phyloP scores from a whole-genome alignment of 2,888 invertebrate genomes.

The Didymodactylos carnosus region DNA sequence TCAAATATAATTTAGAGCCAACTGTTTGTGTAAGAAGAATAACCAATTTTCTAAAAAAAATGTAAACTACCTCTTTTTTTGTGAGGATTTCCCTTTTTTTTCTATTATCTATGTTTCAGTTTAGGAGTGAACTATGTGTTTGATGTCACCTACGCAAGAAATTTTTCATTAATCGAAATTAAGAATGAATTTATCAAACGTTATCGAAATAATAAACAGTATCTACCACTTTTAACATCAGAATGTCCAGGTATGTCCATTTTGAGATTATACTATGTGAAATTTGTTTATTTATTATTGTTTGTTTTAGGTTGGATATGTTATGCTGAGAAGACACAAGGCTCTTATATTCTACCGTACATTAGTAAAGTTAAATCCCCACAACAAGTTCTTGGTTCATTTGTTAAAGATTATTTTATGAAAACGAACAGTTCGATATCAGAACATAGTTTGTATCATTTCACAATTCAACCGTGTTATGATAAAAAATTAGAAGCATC shows the following conservation, averaged over 20 bases:
- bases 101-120: constrained; percentile 10
- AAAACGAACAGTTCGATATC: too few species aligned
- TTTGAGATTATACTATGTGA: too few species aligned
- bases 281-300: too few species aligned
- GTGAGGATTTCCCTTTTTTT: constrained; percentile 1
- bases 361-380: constrained; percentile 74
- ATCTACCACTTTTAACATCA: constrained; percentile 6
- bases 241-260: constrained; percentile 45
- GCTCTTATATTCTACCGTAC: constrained; percentile 67
- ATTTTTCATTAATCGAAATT: constrained; percentile 63
- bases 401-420: constrained; percentile 52
- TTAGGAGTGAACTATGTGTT: constrained; percentile 60
- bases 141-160: constrained; percentile 70
- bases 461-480: constrained; percentile 91
- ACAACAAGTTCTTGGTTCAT: constrained; percentile 70
- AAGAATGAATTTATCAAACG: constrained; percentile 65
- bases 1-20: constrained; percentile 50
- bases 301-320: too few species aligned
- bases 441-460: constrained; percentile 52
- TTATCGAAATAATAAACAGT: constrained; percentile 40
- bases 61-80: constrained; percentile 24
- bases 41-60: constrained; percentile 40
- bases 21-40: constrained; percentile 48
- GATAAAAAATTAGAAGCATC: constrained; percentile 97
- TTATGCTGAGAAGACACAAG: constrained; percentile 95